Percentiles rank a stretch among this genome's conserved stretches.
Conservation (phyloP, 2,797 vertebrate species). For the Cercopithecus diana region DNA sequence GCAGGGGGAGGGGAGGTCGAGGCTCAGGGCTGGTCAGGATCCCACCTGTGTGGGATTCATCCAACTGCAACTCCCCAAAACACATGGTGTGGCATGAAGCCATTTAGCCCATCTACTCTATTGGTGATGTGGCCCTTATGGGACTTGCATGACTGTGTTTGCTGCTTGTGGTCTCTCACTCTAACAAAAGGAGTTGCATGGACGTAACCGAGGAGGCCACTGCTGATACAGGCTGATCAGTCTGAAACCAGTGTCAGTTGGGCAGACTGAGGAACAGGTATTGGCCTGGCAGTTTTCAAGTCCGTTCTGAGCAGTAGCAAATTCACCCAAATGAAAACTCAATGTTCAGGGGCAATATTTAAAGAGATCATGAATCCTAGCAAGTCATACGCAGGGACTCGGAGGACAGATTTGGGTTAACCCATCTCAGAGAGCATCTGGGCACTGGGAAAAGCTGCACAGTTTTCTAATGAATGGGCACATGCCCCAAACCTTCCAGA, state of each 20-base stretch:
- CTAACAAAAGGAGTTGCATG: not conserved
- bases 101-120: not conserved
- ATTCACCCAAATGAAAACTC: not conserved
- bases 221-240: not conserved
- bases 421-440: not conserved
- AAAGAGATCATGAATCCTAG: not conserved
- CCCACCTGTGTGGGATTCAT: too few species aligned
- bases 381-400: not conserved
- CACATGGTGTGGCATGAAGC: too few species aligned
- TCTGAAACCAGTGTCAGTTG: not conserved
- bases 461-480: not conserved
- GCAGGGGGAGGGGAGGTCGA: rapidly evolving
- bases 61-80: not conserved
- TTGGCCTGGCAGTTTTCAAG: not conserved
- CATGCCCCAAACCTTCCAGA: rapidly evolving
- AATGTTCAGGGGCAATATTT: not conserved
- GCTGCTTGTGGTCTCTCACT: not conserved
- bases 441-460: not conserved
- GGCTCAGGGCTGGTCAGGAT: not conserved
- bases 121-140: rapidly evolving
- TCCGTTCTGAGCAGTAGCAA: not conserved
- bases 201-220: rapidly evolving
- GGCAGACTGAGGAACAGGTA: too few species aligned
- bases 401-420: not conserved
- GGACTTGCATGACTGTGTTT: not conserved